Evolutionary conservation across 2,888 invertebrate species (phyloP).

Genomic region (Hofmannophila pseudospretella): DNA sequence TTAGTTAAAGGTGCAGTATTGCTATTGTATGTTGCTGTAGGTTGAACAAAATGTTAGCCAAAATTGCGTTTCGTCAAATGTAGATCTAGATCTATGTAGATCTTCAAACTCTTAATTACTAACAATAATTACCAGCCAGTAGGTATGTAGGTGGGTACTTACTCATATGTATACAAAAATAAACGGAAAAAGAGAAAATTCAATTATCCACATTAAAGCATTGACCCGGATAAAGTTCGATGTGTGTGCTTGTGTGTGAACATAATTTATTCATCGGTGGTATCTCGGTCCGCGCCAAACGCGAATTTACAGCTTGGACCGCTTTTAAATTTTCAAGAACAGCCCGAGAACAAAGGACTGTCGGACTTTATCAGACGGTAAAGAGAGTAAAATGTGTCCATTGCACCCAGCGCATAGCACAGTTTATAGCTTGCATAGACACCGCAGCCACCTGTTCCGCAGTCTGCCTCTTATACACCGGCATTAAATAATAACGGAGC

Average conservation of each 20-base stretch:
- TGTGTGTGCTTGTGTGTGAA: constrained; percentile 17
- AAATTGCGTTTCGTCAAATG: no score
- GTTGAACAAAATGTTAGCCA: no score
- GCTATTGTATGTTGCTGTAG: no score
- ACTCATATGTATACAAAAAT: no score
- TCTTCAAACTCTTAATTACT: no score
- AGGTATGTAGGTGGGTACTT: no score
- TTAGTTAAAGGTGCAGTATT: no score
- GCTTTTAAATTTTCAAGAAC: constrained; percentile 67
- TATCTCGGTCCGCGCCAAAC: constrained; percentile 41
- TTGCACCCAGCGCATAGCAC: constrained; percentile 29
- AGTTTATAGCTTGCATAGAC: constrained; percentile 41
- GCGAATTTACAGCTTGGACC: constrained; percentile 57
- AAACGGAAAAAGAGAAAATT: constrained; percentile 1
- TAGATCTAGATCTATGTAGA: no score
- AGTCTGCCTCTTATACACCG: neutral
- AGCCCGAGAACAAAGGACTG: constrained; percentile 56
- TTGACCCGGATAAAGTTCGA: constrained; percentile 1
- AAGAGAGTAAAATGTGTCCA: constrained; percentile 67
- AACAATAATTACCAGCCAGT: no score
- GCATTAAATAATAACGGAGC: constrained; percentile 7
- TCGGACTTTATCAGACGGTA: constrained; percentile 58
- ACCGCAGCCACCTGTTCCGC: constrained; percentile 44
- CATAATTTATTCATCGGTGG: constrained; percentile 57
- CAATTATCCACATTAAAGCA: neutral